These are phyloP conservation scores for Camponotus pennsylvanicus DNA, from an alignment of 1,140 invertebrate genomes.

Conservation along the genomic window DNA sequence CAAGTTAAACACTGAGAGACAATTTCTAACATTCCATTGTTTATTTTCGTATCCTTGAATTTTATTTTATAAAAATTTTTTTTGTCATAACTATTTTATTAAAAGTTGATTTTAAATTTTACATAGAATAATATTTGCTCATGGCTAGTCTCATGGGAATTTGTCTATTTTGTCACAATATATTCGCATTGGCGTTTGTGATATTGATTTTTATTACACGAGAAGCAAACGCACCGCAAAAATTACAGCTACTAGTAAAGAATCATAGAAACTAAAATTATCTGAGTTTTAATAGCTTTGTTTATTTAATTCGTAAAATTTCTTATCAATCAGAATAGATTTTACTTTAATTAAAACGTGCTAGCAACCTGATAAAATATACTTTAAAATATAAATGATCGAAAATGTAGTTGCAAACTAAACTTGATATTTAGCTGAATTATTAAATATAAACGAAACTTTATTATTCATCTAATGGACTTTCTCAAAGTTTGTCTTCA, in stretches of 20 bases:
- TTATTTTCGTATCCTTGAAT: background rate
- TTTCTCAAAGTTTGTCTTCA: constrained; percentile 23
- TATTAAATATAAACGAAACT: constrained; percentile 30
- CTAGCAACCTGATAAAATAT: background rate
- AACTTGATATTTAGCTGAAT: background rate
- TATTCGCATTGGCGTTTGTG: background rate
- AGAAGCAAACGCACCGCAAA: background rate
- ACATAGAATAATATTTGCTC: background rate
- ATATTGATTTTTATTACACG: background rate
- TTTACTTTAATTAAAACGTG: constrained; percentile 33
- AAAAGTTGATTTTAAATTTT: background rate
- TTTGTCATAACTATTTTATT: background rate
- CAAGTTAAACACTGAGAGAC: too few relatives aligned
- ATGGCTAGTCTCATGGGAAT: background rate
- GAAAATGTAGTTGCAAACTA: constrained; percentile 1
- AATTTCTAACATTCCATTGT: too few relatives aligned
- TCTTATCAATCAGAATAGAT: constrained; percentile 5
- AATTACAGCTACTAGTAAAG: background rate
- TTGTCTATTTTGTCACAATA: background rate
- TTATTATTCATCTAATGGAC: constrained; percentile 49
- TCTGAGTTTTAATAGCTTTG: background rate
- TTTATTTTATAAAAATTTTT: background rate
- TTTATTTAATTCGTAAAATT: background rate
- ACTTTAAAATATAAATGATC: constrained; percentile 1
- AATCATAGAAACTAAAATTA: background rate